Conservation (phyloP, 1,140 invertebrate genomes). For the Bilobella aurantiaca region DNA sequence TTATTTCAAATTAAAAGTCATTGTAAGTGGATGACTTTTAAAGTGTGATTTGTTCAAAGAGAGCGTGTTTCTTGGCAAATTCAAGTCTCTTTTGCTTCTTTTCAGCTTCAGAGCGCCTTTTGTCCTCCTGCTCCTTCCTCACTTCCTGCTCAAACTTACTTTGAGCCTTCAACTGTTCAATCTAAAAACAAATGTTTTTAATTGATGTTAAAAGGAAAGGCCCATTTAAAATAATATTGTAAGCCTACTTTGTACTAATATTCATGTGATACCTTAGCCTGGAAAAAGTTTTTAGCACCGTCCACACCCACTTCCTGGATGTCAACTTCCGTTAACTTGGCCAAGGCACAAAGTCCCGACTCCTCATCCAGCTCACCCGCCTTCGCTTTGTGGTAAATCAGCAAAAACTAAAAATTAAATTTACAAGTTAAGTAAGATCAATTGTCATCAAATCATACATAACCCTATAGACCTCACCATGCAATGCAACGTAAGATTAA, state of each 20-base stretch:
- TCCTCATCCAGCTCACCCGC: slow-evolving; percentile 69
- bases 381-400: slow-evolving; percentile 77
- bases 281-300: slow-evolving; percentile 81
- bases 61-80: slow-evolving; percentile 70
- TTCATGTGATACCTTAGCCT: slow-evolving; percentile 73
- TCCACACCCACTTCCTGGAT: slow-evolving; percentile 79
- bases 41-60: slow-evolving; percentile 49
- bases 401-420: slow-evolving; percentile 64
- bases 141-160: slow-evolving; percentile 83
- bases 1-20: not conserved
- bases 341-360: slow-evolving; percentile 69
- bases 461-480: too few species aligned
- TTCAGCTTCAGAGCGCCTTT: slow-evolving; percentile 64
- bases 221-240: not conserved
- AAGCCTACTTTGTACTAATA: too few species aligned
- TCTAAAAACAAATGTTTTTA: slow-evolving; percentile 44
- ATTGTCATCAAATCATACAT: too few species aligned
- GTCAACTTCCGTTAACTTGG: slow-evolving; percentile 71
- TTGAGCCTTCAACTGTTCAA: slow-evolving; percentile 63
- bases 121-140: slow-evolving; percentile 71
- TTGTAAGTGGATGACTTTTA: too few species aligned
- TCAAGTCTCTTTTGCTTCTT: slow-evolving; percentile 58
- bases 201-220: not conserved
- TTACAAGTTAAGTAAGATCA: too few species aligned
- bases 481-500: too few species aligned